These are phyloP conservation scores for Osedax frankpressi DNA, from an alignment of 2,888 invertebrate species.

Conservation along the genomic window DNA sequence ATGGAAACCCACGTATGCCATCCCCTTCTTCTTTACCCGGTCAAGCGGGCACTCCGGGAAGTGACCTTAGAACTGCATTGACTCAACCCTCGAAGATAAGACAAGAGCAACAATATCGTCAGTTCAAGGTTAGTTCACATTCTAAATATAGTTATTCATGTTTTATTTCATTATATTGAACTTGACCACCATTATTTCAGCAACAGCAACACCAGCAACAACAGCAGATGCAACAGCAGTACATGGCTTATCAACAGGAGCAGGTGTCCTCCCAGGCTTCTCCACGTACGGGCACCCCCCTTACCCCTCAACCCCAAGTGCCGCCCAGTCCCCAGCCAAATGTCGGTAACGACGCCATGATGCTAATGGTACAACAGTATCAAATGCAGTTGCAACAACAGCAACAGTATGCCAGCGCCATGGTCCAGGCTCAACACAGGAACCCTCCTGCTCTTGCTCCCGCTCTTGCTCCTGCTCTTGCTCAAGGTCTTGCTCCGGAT, in stretches of 20 bases:
- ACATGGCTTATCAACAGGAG: neutral
- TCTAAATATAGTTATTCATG: too few relatives aligned
- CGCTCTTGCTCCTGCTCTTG: neutral
- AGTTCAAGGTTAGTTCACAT: neutral
- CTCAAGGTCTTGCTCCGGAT: neutral
- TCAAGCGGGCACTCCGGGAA: constrained; percentile 7
- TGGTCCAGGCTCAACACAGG: neutral
- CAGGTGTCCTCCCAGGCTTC: too few relatives aligned
- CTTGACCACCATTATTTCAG: constrained; percentile 6
- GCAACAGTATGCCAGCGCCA: neutral
- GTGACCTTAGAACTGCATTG: constrained; percentile 29
- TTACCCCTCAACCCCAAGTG: neutral
- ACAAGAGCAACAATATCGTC: constrained; percentile 25
- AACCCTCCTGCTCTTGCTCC: neutral
- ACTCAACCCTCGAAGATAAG: constrained; percentile 28
- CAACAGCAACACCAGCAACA: constrained; percentile 17
- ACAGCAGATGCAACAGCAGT: constrained; percentile 16
- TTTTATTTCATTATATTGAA: too few relatives aligned
- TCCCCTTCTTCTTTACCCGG: neutral
- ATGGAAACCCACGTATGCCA: neutral
- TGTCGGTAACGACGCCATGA: neutral
- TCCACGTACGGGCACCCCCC: too few relatives aligned
- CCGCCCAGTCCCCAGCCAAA: neutral
- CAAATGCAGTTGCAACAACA: neutral
- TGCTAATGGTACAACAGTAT: neutral